Conservation (phyloP, 2,797 vertebrate species). For the Buphagus erythrorhynchus region DNA sequence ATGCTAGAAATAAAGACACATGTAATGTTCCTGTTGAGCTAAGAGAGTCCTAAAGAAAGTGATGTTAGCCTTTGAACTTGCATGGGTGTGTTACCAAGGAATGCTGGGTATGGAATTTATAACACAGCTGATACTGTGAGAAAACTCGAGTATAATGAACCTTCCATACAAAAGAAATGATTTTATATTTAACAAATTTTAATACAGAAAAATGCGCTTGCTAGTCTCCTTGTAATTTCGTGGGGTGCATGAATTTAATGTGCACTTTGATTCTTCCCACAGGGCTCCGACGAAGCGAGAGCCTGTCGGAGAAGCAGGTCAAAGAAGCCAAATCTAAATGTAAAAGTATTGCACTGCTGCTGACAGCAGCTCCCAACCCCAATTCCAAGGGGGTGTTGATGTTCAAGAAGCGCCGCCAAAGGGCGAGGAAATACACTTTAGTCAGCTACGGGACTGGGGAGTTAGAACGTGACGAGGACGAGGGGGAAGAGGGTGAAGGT, state of each 20-base stretch:
- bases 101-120: not conserved
- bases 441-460: slow-evolving; percentile 98
- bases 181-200: not conserved
- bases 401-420: slow-evolving; percentile 96
- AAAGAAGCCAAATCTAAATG: slow-evolving; percentile 99
- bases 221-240: not conserved
- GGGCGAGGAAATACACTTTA: slow-evolving; percentile 94
- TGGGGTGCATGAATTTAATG: not conserved
- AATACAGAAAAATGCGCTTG: not conserved
- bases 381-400: slow-evolving; percentile 98
- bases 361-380: slow-evolving; percentile 91
- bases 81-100: not conserved
- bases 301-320: slow-evolving; percentile 95
- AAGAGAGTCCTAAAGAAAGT: not conserved
- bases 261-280: not conserved
- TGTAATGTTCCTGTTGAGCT: not conserved
- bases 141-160: not conserved
- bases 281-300: slow-evolving; percentile 96
- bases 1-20: not conserved
- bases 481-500: slow-evolving; percentile 77
- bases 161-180: not conserved
- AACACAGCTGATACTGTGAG: not conserved
- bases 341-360: slow-evolving; percentile 95
- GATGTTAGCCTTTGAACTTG: not conserved
- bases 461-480: slow-evolving; percentile 82